Base-by-base conservation (phyloP, 2,888 invertebrate genomes). In the Phasia obesa region DNA sequence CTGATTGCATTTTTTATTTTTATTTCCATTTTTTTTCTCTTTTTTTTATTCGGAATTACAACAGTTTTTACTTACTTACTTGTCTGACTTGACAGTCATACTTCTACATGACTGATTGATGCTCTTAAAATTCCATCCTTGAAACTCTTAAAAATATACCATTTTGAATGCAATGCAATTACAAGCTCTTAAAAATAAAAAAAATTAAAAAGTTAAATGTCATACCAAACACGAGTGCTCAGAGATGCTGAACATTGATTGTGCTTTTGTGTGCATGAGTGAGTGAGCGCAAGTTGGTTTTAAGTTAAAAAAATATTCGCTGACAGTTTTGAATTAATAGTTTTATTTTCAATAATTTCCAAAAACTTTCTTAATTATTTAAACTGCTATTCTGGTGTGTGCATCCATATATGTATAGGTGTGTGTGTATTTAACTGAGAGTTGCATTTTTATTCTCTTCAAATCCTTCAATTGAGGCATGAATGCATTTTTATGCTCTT, bases 381-480 rank as follows among this genome's bases (percentile, higher is more conserved):
- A n/a, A 25, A 21, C 0, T 47, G 17, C 19, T 47, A 6, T n/a
- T 11, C 23, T 23, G 11, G 51, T 25, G 23, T 23, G 21, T 47
- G 19, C 2, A 15, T 23, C 5, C 9, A 5, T 60, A 11, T 57
- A 11, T 42, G 21, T 23, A 15, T 60, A 1, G 38, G 38, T 42
- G 38, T 31, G n/a, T 11, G 19, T 9, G 13, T 9, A 7, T 51
- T 23, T 15, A 2, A 38, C 44, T 57, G 13, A 70, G 69, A 57
- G 69, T n/a, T 75, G 57, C 59, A 67, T 67, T 67, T 11, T 25
- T 25, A 27, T 19, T 75, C 75, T 75, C 75, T 75, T 75, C 38
- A 59, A 67, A 17, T 27, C n/a, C 4, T 23, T 38, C n/a, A n/a
- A n/a, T n/a, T n/a, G n/a, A n/a, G n/a, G 31, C 19, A 67, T 59